phyloP scores from a whole-genome alignment of 2,888 invertebrate species.

The Dendrolimus houi region DNA sequence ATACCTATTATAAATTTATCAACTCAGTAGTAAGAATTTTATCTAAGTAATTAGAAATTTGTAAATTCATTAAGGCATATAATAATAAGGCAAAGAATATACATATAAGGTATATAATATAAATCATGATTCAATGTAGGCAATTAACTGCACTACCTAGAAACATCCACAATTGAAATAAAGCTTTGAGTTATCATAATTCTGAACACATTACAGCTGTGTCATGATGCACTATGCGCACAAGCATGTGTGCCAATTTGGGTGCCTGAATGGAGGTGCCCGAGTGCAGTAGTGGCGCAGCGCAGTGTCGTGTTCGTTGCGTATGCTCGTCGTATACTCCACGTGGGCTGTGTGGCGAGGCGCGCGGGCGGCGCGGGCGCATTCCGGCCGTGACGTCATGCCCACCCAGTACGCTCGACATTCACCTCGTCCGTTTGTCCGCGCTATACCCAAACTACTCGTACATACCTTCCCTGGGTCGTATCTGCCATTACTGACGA shows the following conservation, averaged over 20 bases:
- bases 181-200: constrained; percentile 5
- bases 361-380: constrained; percentile 51
- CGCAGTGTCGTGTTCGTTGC: constrained; percentile 37
- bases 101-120: no score
- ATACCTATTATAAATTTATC: no score
- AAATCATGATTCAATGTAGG: no score
- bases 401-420: constrained; percentile 70
- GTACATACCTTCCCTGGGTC: constrained; percentile 31
- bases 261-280: constrained; percentile 45
- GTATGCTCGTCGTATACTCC: constrained; percentile 35
- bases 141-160: no score
- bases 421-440: constrained; percentile 55
- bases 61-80: no score
- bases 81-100: no score
- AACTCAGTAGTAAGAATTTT: no score
- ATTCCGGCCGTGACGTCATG: constrained; percentile 75
- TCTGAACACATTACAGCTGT: constrained; percentile 3
- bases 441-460: constrained; percentile 34
- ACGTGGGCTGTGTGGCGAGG: constrained; percentile 43
- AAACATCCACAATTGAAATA: no score
- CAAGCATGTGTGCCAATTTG: constrained; percentile 33
- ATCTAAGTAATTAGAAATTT: no score
- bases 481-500: constrained; percentile 54
- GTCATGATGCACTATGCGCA: constrained; percentile 11
- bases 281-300: constrained; percentile 21